Conservation (phyloP, 2,113 vertebrate genomes). For the Calonectris borealis region DNA sequence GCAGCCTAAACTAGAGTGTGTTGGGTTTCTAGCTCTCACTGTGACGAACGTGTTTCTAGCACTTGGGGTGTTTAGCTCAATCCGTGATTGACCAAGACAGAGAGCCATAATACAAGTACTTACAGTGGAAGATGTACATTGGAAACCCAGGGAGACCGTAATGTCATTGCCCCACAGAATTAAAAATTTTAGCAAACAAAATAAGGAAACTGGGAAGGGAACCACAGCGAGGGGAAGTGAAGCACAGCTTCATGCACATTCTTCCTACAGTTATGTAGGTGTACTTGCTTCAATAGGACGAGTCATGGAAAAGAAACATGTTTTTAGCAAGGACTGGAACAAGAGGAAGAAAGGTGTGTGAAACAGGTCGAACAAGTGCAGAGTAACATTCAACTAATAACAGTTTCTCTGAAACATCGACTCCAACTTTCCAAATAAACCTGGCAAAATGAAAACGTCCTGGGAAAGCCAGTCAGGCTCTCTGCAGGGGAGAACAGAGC, state of each 20-base stretch:
- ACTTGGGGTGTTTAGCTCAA: not conserved
- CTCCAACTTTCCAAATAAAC: not conserved
- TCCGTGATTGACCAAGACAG: not conserved
- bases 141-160: not conserved
- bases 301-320: not conserved
- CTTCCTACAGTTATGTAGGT: not conserved
- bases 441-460: not conserved
- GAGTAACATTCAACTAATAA: not conserved
- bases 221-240: rapidly evolving
- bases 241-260: not conserved
- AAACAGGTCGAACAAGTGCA: not conserved
- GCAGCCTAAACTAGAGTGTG: not conserved
- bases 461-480: not conserved
- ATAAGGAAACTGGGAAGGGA: not conserved
- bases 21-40: not conserved
- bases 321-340: not conserved
- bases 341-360: not conserved
- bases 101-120: rapidly evolving
- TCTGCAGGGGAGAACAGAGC: not conserved
- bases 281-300: not conserved
- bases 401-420: not conserved
- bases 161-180: not conserved
- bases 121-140: not conserved
- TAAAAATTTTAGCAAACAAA: not conserved
- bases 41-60: not conserved